Conservation (phyloP, 2,797 vertebrate species). For the Carduelis carduelis region DNA sequence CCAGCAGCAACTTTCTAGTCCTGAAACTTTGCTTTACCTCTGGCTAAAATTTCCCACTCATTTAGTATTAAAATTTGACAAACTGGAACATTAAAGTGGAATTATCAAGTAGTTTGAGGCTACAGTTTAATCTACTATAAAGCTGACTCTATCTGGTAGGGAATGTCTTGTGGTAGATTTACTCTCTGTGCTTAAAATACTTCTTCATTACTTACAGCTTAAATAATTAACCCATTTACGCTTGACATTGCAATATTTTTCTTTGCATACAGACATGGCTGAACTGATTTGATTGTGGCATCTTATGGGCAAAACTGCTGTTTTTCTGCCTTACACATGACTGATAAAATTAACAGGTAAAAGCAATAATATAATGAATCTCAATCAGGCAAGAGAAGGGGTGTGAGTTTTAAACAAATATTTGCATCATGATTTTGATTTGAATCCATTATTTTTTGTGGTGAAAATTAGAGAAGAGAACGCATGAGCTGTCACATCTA, state of each 20-base stretch:
- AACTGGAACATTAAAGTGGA: neutral
- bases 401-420: neutral
- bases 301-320: neutral
- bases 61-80: constrained; percentile 30
- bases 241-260: neutral
- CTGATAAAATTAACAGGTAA: neutral
- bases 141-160: neutral
- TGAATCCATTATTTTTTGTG: neutral
- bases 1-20: neutral
- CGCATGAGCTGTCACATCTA: neutral
- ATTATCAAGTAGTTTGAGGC: constrained; percentile 18
- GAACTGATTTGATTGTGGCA: neutral
- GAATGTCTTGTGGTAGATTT: neutral
- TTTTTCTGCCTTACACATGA: neutral
- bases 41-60: constrained; percentile 21
- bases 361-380: neutral
- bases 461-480: neutral
- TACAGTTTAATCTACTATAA: constrained; percentile 5
- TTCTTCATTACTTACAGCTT: neutral
- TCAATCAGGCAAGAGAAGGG: neutral
- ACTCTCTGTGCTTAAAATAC: neutral
- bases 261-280: neutral
- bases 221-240: neutral
- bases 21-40: constrained; percentile 1
- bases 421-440: neutral